Evolutionary conservation across 2,113 vertebrate species (phyloP), one percentile per base, ranked within the genome.

Genomic region (Panurus biarmicus): DNA sequence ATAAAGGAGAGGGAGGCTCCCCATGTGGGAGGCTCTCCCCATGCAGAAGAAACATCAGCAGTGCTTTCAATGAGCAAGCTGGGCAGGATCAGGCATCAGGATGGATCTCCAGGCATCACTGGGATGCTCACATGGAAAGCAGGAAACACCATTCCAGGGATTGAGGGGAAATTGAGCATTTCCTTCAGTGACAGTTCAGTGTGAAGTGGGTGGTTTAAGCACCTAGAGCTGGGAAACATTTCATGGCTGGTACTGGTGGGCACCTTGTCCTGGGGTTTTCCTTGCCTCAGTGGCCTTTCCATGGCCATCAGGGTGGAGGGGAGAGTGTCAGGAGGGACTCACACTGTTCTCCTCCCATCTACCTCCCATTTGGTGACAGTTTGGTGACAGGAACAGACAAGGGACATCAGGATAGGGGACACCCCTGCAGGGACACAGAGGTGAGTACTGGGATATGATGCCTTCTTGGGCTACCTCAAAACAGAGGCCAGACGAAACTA

Each of bases 371-470:
- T 56, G 58, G 50, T 33, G 77, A 9, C 10, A 5, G 12, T 31
- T 60, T 60, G 74, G 71, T 70, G 71, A 58, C 65, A 53, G 73
- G 54, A 12, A 56, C 2, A 14, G 60, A 69, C 16, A 54, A 47
- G 28, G 26, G 15, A 61, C 4, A 0, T 12, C 5, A 6, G 24
- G 40, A 36, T 1, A 47, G 6, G 20, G 15, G 45, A 42, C 13
- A 50, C 5, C 7, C n/a, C 40, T 0, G 0, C 1, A 1, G 44
- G 22, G 33, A 11, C 24, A 60, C 40, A 51, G 50, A 2, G 1
- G 7, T 29, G 60, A 42, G 16, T 7, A 33, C 25, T 1, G 1
- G 57, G 28, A 26, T 40, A 12, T 26, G 23, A 6, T 62, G 23
- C 13, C 23, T 77, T 62, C 74, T 40, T n/a, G 18, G 10, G 29